Conservation (phyloP, 2,113 vertebrate genomes). For the Neolamprologus variostigma region DNA sequence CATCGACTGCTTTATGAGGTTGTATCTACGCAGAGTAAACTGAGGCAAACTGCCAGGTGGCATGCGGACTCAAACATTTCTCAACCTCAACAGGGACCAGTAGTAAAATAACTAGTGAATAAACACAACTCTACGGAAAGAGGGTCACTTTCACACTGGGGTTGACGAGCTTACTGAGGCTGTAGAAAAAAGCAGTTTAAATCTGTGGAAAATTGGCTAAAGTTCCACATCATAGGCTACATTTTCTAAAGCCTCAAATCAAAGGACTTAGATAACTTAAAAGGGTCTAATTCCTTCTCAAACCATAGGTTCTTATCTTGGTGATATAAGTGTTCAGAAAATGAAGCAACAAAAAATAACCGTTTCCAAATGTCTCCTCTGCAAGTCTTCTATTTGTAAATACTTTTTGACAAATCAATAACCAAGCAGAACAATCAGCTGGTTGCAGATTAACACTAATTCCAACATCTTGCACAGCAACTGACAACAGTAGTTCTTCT, state of each 20-base stretch:
- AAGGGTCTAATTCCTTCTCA: neutral
- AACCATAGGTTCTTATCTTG: neutral
- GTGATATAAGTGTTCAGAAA: neutral
- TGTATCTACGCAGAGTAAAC: neutral
- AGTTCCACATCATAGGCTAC: neutral
- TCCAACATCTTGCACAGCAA: neutral
- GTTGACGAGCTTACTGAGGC: neutral
- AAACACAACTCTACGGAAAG: neutral
- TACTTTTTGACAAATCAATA: neutral
- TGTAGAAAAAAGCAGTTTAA: neutral
- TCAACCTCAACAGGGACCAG: neutral
- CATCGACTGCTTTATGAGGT: neutral
- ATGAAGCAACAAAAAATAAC: neutral
- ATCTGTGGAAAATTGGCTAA: neutral
- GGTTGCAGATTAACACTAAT: neutral
- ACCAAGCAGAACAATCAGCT: neutral
- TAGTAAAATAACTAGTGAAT: neutral
- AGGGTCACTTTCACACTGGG: neutral
- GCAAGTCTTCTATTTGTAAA: neutral
- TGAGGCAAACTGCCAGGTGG: neutral
- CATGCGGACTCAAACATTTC: neutral
- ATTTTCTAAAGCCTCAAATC: neutral
- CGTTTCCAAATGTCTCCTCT: neutral
- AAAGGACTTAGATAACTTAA: neutral
- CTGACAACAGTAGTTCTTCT: neutral